A percentile compares a stretch with the other conserved stretches of the same genome.
Conservation (phyloP, 2,888 invertebrate genomes). For the Polia nebulosa region DNA sequence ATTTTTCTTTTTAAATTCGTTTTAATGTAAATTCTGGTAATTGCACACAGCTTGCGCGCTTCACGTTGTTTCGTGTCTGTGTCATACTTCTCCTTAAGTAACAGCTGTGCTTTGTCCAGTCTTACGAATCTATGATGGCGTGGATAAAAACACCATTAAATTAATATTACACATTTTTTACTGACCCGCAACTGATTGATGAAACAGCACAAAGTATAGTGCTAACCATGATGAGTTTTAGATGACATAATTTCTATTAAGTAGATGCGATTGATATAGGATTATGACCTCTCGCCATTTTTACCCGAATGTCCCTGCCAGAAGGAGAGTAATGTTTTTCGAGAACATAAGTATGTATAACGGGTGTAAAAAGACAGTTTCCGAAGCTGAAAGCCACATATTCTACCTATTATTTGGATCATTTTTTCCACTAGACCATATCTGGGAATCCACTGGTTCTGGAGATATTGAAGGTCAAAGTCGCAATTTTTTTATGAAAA, state of each 20-base stretch:
- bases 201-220: slow-evolving; percentile 63
- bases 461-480: too few species aligned
- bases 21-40: background rate
- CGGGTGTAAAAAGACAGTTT: too few species aligned
- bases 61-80: too few species aligned
- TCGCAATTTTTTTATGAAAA: too few species aligned
- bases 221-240: slow-evolving; percentile 28
- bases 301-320: too few species aligned
- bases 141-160: slow-evolving; percentile 80
- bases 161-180: slow-evolving; percentile 78
- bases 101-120: slow-evolving; percentile 68
- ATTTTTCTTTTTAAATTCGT: background rate
- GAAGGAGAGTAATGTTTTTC: too few species aligned
- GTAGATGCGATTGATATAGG: background rate
- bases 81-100: slow-evolving; percentile 69
- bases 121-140: slow-evolving; percentile 72
- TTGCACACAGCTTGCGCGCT: background rate
- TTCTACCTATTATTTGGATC: too few species aligned
- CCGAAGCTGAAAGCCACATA: too few species aligned
- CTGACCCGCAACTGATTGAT: slow-evolving; percentile 66
- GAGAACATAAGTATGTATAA: too few species aligned
- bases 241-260: slow-evolving; percentile 21
- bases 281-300: background rate
- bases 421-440: too few species aligned
- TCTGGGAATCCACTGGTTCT: too few species aligned